A percentile compares a stretch with the other conserved stretches of the same genome.
Conservation (phyloP, 2,888 invertebrate species). For the Alloplasta piceator region DNA sequence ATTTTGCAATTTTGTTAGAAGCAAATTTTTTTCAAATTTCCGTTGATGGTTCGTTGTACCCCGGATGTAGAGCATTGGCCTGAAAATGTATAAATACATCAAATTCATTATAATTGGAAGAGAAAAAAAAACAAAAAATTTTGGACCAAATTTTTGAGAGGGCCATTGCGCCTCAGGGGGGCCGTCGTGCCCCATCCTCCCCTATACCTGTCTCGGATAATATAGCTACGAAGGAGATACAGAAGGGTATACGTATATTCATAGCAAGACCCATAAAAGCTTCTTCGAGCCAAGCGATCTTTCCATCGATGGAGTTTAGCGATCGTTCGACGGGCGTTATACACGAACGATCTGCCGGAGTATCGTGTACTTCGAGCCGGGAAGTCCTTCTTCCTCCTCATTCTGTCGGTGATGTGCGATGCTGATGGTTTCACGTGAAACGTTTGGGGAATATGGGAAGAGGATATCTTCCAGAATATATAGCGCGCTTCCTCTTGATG, state of each 20-base stretch:
- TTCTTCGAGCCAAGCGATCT: conserved; percentile 47
- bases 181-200: too few relatives aligned
- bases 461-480: conserved; percentile 15
- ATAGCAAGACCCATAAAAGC: conserved; percentile 56
- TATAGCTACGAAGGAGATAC: not conserved
- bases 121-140: too few relatives aligned
- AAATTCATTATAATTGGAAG: too few relatives aligned
- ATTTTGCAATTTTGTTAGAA: too few relatives aligned
- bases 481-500: conserved; percentile 7
- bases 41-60: too few relatives aligned
- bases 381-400: conserved; percentile 19
- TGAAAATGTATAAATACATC: too few relatives aligned
- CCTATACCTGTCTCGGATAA: conserved; percentile 32
- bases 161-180: too few relatives aligned
- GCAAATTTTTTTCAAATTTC: too few relatives aligned
- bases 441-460: conserved; percentile 36
- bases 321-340: conserved; percentile 60
- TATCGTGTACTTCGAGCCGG: conserved; percentile 34
- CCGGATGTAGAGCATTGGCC: too few relatives aligned
- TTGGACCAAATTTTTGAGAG: too few relatives aligned
- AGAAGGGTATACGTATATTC: conserved; percentile 10
- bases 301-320: conserved; percentile 47
- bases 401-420: conserved; percentile 27
- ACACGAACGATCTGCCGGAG: conserved; percentile 45
- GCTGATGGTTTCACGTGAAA: conserved; percentile 59